Evolutionary conservation across 2,888 invertebrate species (phyloP).

Genomic region (Drosophila mercatorum): DNA sequence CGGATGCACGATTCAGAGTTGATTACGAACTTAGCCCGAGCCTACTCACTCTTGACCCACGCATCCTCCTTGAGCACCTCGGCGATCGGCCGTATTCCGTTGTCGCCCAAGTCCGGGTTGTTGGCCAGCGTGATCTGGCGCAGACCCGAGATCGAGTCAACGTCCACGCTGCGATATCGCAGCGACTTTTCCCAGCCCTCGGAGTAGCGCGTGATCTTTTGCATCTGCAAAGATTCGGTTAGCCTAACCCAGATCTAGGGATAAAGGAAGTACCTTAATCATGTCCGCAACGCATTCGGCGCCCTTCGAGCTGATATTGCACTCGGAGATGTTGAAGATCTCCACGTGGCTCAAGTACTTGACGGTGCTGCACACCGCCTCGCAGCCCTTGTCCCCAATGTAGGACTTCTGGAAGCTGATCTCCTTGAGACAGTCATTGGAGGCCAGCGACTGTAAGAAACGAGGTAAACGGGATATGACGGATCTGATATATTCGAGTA

Average conservation of each 20-base stretch:
- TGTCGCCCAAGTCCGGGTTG: constrained; percentile 89
- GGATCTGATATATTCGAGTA: too few species aligned
- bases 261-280: constrained; percentile 85
- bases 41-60: constrained; percentile 89
- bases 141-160: constrained; percentile 90
- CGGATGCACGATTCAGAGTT: neutral
- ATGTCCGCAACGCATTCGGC: constrained; percentile 88
- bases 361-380: constrained; percentile 89
- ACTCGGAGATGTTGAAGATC: constrained; percentile 89
- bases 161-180: constrained; percentile 90
- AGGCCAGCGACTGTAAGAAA: constrained; percentile 86
- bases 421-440: constrained; percentile 88
- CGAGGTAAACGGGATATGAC: neutral
- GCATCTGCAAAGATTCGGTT: constrained; percentile 85
- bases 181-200: constrained; percentile 93
- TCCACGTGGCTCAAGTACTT: constrained; percentile 89
- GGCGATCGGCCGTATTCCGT: constrained; percentile 87
- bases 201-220: constrained; percentile 90
- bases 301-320: constrained; percentile 88
- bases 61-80: constrained; percentile 91
- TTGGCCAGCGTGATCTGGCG: constrained; percentile 89
- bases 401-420: constrained; percentile 89
- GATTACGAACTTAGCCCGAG: neutral
- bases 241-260: neutral
- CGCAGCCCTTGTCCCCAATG: constrained; percentile 90